Base-by-base conservation (phyloP, 2,888 invertebrate species). In the Sinelater perroti region DNA sequence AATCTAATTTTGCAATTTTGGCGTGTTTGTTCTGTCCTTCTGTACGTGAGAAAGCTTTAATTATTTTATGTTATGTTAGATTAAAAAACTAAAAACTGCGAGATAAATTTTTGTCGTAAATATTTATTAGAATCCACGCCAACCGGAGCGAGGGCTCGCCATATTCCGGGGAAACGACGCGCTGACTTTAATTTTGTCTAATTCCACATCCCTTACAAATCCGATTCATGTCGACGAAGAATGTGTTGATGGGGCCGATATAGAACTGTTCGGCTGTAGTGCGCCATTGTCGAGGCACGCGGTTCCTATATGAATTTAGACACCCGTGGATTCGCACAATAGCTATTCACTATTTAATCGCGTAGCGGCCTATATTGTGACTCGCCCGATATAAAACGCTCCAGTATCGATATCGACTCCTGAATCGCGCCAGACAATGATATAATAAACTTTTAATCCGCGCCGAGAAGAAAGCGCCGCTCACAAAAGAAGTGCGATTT, bases 291-390 rank as follows among this genome's bases (percentile, higher is more conserved):
- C 66, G 54, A 64, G 63, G 67, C 68, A 66, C 68, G 66, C 67
- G 68, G 68, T 68, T 67, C 67, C 68, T 67, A 69, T 68, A 69
- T 69, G 69, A 67, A 70, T 65, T 63, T 66, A 68, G 69, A 68
- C 67, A 69, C 70, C 69, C 68, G 67, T 66, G 67, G 69, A 69
- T 69, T 67, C 70, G 63, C 69, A 71, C 70, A 71, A 71, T 70
- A 65, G 69, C 70, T 70, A 71, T 71, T 71, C 70, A 70, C 70
- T 67, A 67, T 72, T 72, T 72, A 72, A 72, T 72, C 70, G 69
- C 67, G 64, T 60, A n/a, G n/a, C 67, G 67, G 68, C 67, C 70
- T 71, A 70, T 69, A 70, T 71, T 69, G 67, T 69, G 68, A 67
- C 66, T 64, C 66, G 64, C 68, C 67, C 68, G 69, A 70, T 70